Evolutionary conservation across 2,888 invertebrate genomes (phyloP), one percentile per base, ranked within the genome.

Genomic region (Eurytoma adleriae): DNA sequence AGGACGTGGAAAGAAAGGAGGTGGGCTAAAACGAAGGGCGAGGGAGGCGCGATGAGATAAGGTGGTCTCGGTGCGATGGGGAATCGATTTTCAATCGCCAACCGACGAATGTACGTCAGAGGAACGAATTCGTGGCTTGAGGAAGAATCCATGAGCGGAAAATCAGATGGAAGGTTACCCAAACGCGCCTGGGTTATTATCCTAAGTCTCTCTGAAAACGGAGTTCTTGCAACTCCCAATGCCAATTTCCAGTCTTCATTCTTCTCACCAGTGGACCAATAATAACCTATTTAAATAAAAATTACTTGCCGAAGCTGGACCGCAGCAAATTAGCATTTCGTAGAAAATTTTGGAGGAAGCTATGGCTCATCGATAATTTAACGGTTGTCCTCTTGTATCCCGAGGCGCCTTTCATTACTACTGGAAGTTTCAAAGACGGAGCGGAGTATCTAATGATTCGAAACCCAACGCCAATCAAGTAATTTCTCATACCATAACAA

Each of bases 61-160:
- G 18, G n/a, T n/a, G 30, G 18, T 40, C 13, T n/a, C 3, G 16
- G 3, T 7, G 62, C 16, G 24, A 30, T 24, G n/a, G 18, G 64
- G 30, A 30, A 64, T 64, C 64, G 64, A 64, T 64, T 64, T 64
- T 64, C 64, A 64, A 64, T 64, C 64, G 64, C 18, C 62, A 12
- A 18, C 40, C 64, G 30, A 27, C 14, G 7, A 16, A 7, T n/a
- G 10, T 54, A 54, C 54, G 54, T 54, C 54, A 54, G 54, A 54
- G 54, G 40, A 64, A 40, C 30, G 62, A 10, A 30, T 64, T 64
- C 62, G 30, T 30, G 30, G 62, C 27, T 10, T n/a, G 62, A 64
- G 40, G 62, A 64, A 64, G 62, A 40, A 30, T 64, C 62, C 62
- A n/a, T 40, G n/a, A 0, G 7, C 40, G 40, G 40, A 40, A 7